Percentiles rank a stretch among this genome's conserved stretches.
phyloP scores from a whole-genome alignment of 1,140 invertebrate genomes.

The Lepidotrigona ventralis region DNA sequence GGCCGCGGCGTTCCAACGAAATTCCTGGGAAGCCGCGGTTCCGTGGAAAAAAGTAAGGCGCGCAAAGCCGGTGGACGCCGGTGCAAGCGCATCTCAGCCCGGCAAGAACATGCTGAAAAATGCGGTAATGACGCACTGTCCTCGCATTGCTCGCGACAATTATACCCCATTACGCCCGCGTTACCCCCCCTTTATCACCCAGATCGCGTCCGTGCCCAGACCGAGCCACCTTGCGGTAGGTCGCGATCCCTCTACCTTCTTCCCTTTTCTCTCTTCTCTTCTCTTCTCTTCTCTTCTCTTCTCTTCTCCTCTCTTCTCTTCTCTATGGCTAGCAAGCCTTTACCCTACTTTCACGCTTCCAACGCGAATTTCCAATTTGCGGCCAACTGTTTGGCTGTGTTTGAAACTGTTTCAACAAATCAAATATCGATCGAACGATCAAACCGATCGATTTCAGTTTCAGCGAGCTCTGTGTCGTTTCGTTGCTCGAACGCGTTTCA shows the following conservation, averaged over 20 bases:
- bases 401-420: no score
- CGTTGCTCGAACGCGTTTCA: no score
- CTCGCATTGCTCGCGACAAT: conserved; percentile 80
- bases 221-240: conserved; percentile 75
- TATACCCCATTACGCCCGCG: conserved; percentile 78
- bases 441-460: no score
- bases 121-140: conserved; percentile 80
- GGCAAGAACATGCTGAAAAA: conserved; percentile 77
- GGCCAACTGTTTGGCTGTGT: no score
- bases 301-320: no score
- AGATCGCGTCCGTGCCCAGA: conserved; percentile 60
- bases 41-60: conserved; percentile 62
- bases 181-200: conserved; percentile 61
- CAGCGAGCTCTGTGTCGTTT: no score
- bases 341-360: no score
- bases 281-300: conserved; percentile 8
- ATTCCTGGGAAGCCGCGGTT: conserved; percentile 71
- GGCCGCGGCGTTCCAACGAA: conserved; percentile 74
- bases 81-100: conserved; percentile 65
- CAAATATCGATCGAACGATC: no score
- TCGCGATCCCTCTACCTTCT: conserved; percentile 69
- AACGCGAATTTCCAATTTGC: no score
- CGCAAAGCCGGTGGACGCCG: conserved; percentile 59
- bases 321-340: no score
- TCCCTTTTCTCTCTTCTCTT: conserved; percentile 52